These are phyloP conservation scores for Furcifer pardalis DNA, from an alignment of 2,797 vertebrate genomes.

Conservation along the genomic window DNA sequence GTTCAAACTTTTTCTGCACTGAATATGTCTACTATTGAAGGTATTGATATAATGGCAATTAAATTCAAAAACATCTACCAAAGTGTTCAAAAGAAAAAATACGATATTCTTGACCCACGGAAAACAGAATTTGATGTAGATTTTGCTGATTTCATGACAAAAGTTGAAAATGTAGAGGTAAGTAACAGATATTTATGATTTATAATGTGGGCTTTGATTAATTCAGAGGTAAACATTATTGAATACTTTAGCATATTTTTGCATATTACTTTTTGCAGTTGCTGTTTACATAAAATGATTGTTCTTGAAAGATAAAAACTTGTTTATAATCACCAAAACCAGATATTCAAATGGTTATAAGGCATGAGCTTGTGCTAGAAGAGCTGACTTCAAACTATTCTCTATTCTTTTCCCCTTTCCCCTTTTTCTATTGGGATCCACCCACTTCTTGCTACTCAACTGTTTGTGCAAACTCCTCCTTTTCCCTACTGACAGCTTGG, in stretches of 20 bases:
- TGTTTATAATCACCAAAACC: neutral
- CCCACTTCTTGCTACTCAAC: neutral
- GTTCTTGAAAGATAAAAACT: neutral
- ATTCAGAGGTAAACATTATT: neutral
- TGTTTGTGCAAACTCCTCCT: neutral
- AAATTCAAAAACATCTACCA: slow-evolving; percentile 80
- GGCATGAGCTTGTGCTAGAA: neutral
- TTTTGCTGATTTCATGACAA: slow-evolving; percentile 78
- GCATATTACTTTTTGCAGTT: neutral
- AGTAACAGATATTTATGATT: slow-evolving; percentile 28
- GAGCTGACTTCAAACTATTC: neutral
- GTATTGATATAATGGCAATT: slow-evolving; percentile 79
- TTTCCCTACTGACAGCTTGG: neutral
- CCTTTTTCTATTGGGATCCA: neutral
- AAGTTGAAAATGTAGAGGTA: slow-evolving; percentile 81
- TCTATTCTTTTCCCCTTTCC: neutral
- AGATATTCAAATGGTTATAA: neutral
- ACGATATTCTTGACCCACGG: slow-evolving; percentile 80
- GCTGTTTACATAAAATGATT: neutral
- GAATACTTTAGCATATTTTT: neutral
- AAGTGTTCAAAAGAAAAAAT: slow-evolving; percentile 79
- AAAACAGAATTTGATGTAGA: slow-evolving; percentile 81
- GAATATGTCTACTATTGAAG: slow-evolving; percentile 80
- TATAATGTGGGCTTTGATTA: neutral
- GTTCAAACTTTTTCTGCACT: slow-evolving; percentile 79